Percentiles rank a stretch among this genome's conserved stretches.
These are phyloP conservation scores for Psophia crepitans DNA, from an alignment of 2,113 vertebrate species.

Conservation along the genomic window DNA sequence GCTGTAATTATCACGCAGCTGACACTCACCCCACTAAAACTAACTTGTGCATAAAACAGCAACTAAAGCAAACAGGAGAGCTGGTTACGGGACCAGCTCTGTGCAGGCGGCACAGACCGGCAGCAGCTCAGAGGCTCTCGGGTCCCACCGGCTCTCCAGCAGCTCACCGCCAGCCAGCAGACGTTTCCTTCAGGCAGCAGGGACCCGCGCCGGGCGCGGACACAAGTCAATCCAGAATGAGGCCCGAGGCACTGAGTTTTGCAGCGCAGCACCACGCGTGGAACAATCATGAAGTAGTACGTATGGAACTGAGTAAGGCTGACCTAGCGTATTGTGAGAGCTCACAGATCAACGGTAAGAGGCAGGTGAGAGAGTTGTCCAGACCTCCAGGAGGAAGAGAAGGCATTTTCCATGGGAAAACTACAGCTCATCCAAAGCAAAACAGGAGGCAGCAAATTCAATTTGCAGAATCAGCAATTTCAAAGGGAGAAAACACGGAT, in stretches of 20 bases:
- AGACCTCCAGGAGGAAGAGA: neutral
- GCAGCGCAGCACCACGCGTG: neutral
- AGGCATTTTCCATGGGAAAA: neutral
- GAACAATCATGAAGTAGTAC: neutral
- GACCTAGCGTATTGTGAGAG: neutral
- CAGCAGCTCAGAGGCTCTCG: neutral
- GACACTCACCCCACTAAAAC: neutral
- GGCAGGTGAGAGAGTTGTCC: neutral
- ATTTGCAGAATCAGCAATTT: neutral
- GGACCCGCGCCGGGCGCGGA: neutral
- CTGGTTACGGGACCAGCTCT: neutral
- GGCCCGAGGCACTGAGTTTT: accelerated
- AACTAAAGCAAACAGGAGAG: neutral
- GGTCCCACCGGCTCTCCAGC: neutral
- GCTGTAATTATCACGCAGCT: neutral
- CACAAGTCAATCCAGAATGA: neutral
- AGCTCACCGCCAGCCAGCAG: neutral
- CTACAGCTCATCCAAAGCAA: neutral
- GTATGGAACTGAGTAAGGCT: neutral
- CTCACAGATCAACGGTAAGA: neutral
- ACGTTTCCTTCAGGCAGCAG: neutral
- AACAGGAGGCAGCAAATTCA: neutral
- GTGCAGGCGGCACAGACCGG: neutral
- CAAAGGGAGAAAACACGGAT: neutral
- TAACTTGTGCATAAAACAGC: neutral